Conservation (phyloP, 2,113 vertebrate species). For the Pogona vitticeps region DNA sequence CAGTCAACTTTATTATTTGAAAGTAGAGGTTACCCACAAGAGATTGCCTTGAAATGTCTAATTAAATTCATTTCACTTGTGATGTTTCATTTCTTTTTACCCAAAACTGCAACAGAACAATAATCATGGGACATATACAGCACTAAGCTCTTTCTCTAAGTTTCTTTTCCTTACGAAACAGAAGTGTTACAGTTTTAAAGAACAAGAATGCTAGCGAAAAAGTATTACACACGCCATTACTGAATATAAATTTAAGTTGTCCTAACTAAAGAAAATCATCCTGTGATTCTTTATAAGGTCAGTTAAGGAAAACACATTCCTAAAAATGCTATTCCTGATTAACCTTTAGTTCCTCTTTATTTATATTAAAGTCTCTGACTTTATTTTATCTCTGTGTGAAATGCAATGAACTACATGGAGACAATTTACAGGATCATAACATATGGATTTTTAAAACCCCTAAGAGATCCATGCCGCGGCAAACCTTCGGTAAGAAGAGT, state of each 20-base stretch:
- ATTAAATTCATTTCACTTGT: slow-evolving; percentile 7
- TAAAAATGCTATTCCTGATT: background rate
- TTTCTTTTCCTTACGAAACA: background rate
- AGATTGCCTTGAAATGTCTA: slow-evolving; percentile 4
- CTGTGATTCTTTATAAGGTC: background rate
- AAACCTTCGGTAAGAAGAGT: no score
- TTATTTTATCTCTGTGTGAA: no score
- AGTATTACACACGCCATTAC: background rate
- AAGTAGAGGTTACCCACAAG: background rate
- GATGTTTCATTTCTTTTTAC: background rate
- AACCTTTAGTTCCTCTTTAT: background rate
- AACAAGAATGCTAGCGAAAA: background rate
- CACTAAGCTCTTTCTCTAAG: background rate
- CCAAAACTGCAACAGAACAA: background rate
- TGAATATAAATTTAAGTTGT: background rate
- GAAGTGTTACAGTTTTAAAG: slow-evolving; percentile 13
- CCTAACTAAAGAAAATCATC: background rate
- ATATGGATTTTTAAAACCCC: no score
- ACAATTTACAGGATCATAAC: no score
- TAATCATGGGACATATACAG: background rate
- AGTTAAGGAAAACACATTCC: background rate
- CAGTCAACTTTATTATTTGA: slow-evolving; percentile 41
- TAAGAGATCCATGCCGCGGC: no score
- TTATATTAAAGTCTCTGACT: background rate
- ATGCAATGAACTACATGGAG: no score